Base-by-base conservation (phyloP, 1,140 invertebrate species). In the Pachyrhynchus sulphureomaculatus region DNA sequence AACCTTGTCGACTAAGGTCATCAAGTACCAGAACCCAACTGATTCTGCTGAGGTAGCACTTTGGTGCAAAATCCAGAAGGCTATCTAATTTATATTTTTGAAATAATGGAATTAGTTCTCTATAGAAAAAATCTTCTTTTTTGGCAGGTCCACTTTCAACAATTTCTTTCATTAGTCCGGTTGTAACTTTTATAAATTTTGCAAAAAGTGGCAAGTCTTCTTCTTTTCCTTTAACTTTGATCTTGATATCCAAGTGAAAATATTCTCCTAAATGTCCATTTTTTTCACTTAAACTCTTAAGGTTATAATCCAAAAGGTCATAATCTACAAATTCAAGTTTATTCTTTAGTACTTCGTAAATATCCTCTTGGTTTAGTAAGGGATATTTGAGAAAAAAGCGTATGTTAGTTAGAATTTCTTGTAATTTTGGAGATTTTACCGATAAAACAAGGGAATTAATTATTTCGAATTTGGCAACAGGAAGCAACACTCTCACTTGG, bases 81-180 rank as follows among this genome's bases (percentile, higher is more conserved):
- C 24, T 26, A 17, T 52, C 24, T 18, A 60, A 21, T 5, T 48
- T 37, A 18, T 60, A 17, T 10, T 33, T 17, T 17, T 9, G 1
- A 26, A 37, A 60, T 2, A 44, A n/a, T 1, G 47, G 47, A 45
- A 10, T 39, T 3, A 60, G 17, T 3, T 6, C 44, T 1, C 15
- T 34, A 20, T 60, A 60, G 33, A 60, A 60, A 26, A 60, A 60
- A 20, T 60, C 48, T 34, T 60, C 57, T 29, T 42, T 60, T 21
- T 53, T 52, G 2, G 13, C 47, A 33, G 36, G 10, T 4, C 57
- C 48, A 13, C 0, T 26, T 18, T 45, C n/a, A 2, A 53, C 5
- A 12, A 53, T 9, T 37, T 21, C 48, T 33, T 26, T 24, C 15
- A 42, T 4, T 1, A n/a, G 2, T 21, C 42, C 57, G 5, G 17